Evolutionary conservation across 2,113 vertebrate species (phyloP).

Genomic region (Scomber japonicus): DNA sequence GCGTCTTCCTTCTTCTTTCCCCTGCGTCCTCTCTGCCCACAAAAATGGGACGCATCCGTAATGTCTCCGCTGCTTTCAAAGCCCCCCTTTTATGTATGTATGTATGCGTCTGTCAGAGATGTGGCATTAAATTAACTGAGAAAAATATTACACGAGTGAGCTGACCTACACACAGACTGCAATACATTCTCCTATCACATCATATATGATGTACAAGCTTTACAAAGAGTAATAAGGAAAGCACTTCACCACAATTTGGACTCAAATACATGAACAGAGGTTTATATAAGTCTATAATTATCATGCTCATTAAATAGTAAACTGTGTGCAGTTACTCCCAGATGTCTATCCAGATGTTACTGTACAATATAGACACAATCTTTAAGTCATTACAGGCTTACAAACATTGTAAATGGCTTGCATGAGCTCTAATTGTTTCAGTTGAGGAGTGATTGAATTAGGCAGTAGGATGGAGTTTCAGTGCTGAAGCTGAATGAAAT

Average conservation of each 20-base stretch:
- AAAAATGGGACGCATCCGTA: slow-evolving; percentile 10
- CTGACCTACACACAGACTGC: background rate
- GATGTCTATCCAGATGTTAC: slow-evolving; percentile 27
- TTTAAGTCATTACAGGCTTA: background rate
- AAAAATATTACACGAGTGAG: background rate
- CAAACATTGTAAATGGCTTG: background rate
- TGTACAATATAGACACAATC: background rate
- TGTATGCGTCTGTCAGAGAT: slow-evolving; percentile 14
- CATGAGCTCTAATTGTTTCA: background rate
- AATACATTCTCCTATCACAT: background rate
- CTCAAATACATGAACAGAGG: background rate
- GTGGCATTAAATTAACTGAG: background rate
- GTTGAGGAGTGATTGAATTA: background rate
- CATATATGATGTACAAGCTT: background rate
- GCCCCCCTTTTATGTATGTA: background rate
- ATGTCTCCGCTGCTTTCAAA: slow-evolving; percentile 23
- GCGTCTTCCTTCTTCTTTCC: background rate
- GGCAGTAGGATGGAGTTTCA: background rate
- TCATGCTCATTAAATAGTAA: slow-evolving; percentile 3
- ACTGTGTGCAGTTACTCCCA: background rate
- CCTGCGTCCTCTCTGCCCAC: slow-evolving; percentile 5
- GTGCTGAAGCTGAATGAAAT: too few relatives aligned
- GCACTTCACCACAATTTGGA: background rate
- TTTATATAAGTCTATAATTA: background rate
- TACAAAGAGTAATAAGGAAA: background rate